phyloP scores from a whole-genome alignment of 2,888 invertebrate species.

The Drosophila mulleri region DNA sequence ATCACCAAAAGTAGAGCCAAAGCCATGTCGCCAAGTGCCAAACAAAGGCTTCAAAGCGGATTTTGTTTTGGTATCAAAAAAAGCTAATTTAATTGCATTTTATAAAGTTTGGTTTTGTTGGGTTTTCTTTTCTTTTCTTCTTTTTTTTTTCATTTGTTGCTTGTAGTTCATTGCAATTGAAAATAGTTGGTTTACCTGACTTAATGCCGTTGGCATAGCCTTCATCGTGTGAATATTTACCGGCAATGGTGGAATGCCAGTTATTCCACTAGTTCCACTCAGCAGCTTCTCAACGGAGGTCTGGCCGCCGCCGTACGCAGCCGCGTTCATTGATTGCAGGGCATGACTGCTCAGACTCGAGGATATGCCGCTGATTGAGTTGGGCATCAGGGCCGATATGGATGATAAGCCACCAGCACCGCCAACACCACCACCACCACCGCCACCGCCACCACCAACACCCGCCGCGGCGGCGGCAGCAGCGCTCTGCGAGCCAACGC shows the following conservation, averaged over 20 bases:
- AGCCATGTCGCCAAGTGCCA: slow-evolving; percentile 44
- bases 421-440: slow-evolving; percentile 70
- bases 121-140: slow-evolving; percentile 24
- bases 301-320: slow-evolving; percentile 80
- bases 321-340: slow-evolving; percentile 86
- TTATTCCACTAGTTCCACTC: slow-evolving; percentile 85
- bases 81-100: slow-evolving; percentile 47
- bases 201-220: slow-evolving; percentile 85
- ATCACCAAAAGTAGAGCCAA: slow-evolving; percentile 44
- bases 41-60: slow-evolving; percentile 41
- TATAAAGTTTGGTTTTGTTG: slow-evolving; percentile 22
- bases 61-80: slow-evolving; percentile 29
- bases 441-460: neutral
- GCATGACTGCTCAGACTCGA: slow-evolving; percentile 90
- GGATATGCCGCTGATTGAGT: slow-evolving; percentile 86
- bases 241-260: slow-evolving; percentile 85
- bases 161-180: slow-evolving; percentile 76
- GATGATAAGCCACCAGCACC: slow-evolving; percentile 77
- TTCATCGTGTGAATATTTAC: slow-evolving; percentile 85
- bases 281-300: slow-evolving; percentile 86
- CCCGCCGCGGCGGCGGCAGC: slow-evolving; percentile 54
- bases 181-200: slow-evolving; percentile 85
- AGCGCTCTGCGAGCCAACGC: slow-evolving; percentile 67
- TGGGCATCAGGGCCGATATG: slow-evolving; percentile 83
- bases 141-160: slow-evolving; percentile 45